Conservation (phyloP, 2,113 vertebrate species). For the Tyto alba region DNA sequence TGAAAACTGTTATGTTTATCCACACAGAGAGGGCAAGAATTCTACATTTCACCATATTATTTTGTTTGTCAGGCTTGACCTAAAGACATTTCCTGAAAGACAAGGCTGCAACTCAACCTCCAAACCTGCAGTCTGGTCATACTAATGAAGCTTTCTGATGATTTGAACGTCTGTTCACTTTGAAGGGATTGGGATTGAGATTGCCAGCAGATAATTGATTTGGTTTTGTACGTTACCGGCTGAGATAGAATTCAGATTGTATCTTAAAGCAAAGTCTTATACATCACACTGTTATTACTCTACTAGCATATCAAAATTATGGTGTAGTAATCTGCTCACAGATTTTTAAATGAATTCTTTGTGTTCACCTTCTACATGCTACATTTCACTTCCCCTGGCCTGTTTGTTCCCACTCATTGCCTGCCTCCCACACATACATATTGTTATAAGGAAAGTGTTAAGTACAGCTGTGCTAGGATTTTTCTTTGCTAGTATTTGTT, state of each 20-base stretch:
- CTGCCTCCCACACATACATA: constrained; percentile 47
- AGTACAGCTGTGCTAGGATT: constrained; percentile 60
- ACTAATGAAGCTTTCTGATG: background rate
- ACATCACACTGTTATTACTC: background rate
- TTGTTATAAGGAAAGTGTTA: constrained; percentile 41
- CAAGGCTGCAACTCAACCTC: background rate
- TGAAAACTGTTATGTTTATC: background rate
- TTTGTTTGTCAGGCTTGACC: background rate
- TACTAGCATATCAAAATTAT: background rate
- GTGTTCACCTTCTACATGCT: background rate
- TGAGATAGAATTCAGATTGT: background rate
- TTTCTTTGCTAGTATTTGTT: constrained; percentile 58
- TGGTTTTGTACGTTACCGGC: background rate
- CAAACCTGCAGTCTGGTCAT: background rate
- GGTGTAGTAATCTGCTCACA: background rate
- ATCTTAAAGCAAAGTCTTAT: background rate
- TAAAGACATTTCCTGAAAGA: background rate
- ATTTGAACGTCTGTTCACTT: background rate
- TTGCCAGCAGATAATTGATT: background rate
- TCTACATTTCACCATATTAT: background rate
- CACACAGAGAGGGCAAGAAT: background rate
- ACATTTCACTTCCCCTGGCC: constrained; percentile 28
- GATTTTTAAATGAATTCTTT: constrained; percentile 17
- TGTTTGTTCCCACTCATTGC: constrained; percentile 44
- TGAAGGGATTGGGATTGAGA: background rate